Evolutionary conservation across 2,888 invertebrate species (phyloP).

Genomic region (Diploptera punctata): DNA sequence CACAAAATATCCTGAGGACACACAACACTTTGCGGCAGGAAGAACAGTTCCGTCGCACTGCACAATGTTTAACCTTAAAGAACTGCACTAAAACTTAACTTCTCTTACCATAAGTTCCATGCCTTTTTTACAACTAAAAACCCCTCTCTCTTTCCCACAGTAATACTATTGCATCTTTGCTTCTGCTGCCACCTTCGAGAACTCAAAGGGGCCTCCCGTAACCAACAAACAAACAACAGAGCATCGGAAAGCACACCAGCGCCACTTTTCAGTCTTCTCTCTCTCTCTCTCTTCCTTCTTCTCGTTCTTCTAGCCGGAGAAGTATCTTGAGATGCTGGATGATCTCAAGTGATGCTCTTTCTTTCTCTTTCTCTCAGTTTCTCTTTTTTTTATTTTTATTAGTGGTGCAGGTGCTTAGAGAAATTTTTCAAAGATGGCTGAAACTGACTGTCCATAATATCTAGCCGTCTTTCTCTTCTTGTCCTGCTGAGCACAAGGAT

Average conservation of each 20-base stretch:
- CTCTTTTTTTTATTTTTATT: not conserved
- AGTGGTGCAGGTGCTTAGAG: not conserved
- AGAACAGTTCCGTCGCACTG: not conserved
- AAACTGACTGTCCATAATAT: constrained; percentile 20
- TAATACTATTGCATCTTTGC: not conserved
- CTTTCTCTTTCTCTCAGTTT: not conserved
- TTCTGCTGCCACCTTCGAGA: not conserved
- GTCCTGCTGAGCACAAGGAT: constrained; percentile 27
- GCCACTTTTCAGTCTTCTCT: not conserved
- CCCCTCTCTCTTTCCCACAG: not conserved
- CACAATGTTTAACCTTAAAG: not conserved
- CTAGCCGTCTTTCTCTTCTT: constrained; percentile 26
- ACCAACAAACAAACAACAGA: constrained; percentile 25
- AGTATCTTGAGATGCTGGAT: not conserved
- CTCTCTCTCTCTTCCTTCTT: not conserved
- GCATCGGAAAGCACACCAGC: constrained; percentile 17
- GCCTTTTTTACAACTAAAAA: not conserved
- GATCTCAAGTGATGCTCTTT: not conserved
- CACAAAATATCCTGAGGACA: not conserved
- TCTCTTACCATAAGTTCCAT: not conserved
- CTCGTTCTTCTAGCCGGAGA: not conserved
- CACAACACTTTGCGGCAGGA: not conserved
- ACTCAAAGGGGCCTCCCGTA: constrained; percentile 18
- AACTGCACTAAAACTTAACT: not conserved
- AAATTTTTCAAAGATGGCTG: constrained; percentile 31